A percentile compares a stretch with the other conserved stretches of the same genome.
These are phyloP conservation scores for Scomberomorus guttatus DNA, from an alignment of 2,797 vertebrate genomes.

Conservation along the genomic window DNA sequence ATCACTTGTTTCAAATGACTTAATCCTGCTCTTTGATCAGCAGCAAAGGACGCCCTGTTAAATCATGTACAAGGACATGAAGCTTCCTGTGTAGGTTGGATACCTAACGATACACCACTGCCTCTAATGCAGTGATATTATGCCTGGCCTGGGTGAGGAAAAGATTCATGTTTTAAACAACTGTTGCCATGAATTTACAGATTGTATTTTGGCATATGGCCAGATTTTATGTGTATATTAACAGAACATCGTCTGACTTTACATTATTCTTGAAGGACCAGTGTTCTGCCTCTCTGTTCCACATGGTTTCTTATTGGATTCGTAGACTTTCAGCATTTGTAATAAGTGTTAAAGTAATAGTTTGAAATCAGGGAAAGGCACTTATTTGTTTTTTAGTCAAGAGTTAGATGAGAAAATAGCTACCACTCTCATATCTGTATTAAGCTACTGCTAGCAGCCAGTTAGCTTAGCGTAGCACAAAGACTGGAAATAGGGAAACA, in stretches of 20 bases:
- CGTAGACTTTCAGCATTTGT: background rate
- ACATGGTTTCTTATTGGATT: background rate
- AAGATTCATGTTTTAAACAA: slow-evolving; percentile 19
- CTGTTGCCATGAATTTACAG: slow-evolving; percentile 6
- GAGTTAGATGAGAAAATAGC: too few species aligned
- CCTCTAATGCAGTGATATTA: background rate
- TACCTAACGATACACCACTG: background rate
- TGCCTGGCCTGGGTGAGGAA: too few species aligned
- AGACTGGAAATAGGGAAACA: too few species aligned
- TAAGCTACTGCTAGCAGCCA: too few species aligned
- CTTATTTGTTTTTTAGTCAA: too few species aligned
- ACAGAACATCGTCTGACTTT: background rate
- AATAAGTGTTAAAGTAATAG: background rate
- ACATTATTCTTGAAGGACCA: background rate
- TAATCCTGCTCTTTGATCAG: slow-evolving; percentile 62
- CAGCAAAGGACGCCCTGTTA: slow-evolving; percentile 10
- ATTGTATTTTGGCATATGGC: background rate
- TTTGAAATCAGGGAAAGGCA: too few species aligned
- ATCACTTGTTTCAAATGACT: slow-evolving; percentile 48
- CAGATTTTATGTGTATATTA: background rate
- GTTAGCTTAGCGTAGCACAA: too few species aligned
- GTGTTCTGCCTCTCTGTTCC: background rate
- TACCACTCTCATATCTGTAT: too few species aligned
- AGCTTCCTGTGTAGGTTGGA: slow-evolving; percentile 26
- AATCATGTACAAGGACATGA: slow-evolving; percentile 46